Evolutionary conservation across 92 coral and sea anemone genomes (phyloP).

Genomic region (Galaxea fascicularis): DNA sequence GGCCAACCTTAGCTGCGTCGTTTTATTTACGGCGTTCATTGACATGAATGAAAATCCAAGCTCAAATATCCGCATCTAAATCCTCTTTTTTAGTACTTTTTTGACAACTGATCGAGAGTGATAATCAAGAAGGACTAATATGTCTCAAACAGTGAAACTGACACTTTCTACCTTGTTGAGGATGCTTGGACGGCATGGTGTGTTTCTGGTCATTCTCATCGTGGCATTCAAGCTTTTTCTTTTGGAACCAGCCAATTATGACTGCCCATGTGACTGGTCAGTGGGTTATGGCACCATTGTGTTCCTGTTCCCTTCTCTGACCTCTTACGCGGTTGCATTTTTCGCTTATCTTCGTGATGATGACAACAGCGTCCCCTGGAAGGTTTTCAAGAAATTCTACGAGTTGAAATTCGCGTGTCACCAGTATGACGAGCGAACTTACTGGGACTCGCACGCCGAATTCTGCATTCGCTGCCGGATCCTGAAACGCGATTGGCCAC

Average conservation of each 20-base stretch:
- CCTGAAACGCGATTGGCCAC: slow-evolving; percentile 29
- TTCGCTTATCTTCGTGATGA: slow-evolving; percentile 58
- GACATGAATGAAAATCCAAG: too few relatives aligned
- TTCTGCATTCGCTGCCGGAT: slow-evolving; percentile 14
- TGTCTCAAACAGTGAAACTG: slow-evolving; percentile 39
- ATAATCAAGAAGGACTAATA: not conserved
- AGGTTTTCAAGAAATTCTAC: slow-evolving; percentile 41
- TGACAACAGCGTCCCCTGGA: slow-evolving; percentile 55
- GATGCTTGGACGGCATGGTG: slow-evolving; percentile 69
- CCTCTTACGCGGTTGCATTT: slow-evolving; percentile 37
- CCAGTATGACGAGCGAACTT: slow-evolving; percentile 4
- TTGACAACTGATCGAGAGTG: not conserved
- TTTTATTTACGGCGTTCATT: too few relatives aligned
- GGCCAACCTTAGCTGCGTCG: not conserved
- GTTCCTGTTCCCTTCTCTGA: slow-evolving; percentile 55
- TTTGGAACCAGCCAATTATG: not conserved
- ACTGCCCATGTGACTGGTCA: slow-evolving; percentile 58
- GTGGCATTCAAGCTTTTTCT: slow-evolving; percentile 48
- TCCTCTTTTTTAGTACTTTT: not conserved
- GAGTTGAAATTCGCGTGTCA: slow-evolving; percentile 26
- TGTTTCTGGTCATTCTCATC: slow-evolving; percentile 40
- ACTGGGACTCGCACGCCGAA: slow-evolving; percentile 24
- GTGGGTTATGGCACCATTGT: slow-evolving; percentile 50
- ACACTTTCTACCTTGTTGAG: slow-evolving; percentile 38
- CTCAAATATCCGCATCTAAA: not conserved